Conservation (phyloP, 1,140 invertebrate species). For the Pseudobourletiella spinata region DNA sequence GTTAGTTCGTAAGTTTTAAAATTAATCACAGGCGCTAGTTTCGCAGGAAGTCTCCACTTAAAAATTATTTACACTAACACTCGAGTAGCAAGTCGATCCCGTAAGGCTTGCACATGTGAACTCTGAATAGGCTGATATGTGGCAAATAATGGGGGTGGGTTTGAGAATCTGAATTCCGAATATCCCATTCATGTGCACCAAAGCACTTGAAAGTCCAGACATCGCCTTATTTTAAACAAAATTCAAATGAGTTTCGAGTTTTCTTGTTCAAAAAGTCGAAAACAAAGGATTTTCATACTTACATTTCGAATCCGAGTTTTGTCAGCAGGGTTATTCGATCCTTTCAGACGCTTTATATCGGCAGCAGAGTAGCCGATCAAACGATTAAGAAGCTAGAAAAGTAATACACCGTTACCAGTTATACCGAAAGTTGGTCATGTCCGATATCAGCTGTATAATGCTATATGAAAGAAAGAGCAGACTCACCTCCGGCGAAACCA, state of each 20-base stretch:
- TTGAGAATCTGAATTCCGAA: conserved; percentile 6
- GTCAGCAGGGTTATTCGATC: neutral
- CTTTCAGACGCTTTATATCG: conserved; percentile 26
- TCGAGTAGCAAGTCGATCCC: no score
- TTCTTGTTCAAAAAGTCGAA: neutral
- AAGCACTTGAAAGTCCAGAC: neutral
- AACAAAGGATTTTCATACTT: neutral
- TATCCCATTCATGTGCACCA: conserved; percentile 23
- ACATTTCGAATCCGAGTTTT: conserved; percentile 15
- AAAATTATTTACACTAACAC: no score
- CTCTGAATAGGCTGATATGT: no score
- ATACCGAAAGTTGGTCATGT: no score
- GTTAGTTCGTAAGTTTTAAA: no score
- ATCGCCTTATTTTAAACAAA: conserved; percentile 16
- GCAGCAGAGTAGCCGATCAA: conserved; percentile 20
- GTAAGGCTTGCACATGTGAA: no score
- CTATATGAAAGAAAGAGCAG: no score
- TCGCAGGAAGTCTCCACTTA: no score
- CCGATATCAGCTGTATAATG: no score
- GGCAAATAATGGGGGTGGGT: neutral
- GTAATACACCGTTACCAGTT: no score
- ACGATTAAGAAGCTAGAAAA: neutral
- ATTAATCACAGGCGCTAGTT: no score
- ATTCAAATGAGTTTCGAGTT: neutral
- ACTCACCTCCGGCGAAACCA: no score